Percentiles rank a stretch among this genome's conserved stretches.
These are phyloP conservation scores for Platycheirus rosarum DNA, from an alignment of 2,888 invertebrate species.

Conservation along the genomic window DNA sequence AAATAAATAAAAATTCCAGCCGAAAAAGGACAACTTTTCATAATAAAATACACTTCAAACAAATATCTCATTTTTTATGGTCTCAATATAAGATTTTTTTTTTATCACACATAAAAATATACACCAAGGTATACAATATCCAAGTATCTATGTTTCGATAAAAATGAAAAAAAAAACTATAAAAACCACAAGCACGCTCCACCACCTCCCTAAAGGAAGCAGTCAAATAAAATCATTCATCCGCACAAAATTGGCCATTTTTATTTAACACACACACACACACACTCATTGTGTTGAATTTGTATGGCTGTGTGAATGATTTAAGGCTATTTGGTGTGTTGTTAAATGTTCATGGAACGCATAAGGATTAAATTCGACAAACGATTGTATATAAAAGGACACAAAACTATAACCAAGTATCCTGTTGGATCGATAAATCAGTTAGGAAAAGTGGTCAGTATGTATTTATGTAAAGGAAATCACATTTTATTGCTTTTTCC, in stretches of 20 bases:
- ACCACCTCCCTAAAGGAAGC: conserved; percentile 1
- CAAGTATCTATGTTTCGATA: conserved; percentile 1
- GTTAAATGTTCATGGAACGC: no score
- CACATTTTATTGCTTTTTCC: no score
- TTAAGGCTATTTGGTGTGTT: no score
- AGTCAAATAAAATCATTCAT: conserved; percentile 39
- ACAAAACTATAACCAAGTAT: no score
- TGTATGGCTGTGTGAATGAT: neutral
- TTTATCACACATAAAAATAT: conserved; percentile 42
- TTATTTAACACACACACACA: conserved; percentile 14
- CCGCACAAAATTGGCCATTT: conserved; percentile 27
- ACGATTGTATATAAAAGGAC: no score
- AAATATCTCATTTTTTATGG: conserved; percentile 21
- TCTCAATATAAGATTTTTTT: conserved; percentile 51
- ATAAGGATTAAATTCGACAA: no score
- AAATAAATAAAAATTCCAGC: neutral
- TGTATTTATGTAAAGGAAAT: no score
- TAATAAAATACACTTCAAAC: conserved; percentile 33
- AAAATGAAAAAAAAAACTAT: conserved; percentile 14
- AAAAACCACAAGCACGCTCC: conserved; percentile 1
- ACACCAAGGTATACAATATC: conserved; percentile 5
- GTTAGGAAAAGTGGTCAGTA: no score
- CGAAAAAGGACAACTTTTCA: conserved; percentile 3
- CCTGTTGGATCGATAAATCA: no score
- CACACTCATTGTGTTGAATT: neutral